These are phyloP conservation scores for Notothenia rossii DNA, from an alignment of 2,113 vertebrate genomes.

Conservation along the genomic window DNA sequence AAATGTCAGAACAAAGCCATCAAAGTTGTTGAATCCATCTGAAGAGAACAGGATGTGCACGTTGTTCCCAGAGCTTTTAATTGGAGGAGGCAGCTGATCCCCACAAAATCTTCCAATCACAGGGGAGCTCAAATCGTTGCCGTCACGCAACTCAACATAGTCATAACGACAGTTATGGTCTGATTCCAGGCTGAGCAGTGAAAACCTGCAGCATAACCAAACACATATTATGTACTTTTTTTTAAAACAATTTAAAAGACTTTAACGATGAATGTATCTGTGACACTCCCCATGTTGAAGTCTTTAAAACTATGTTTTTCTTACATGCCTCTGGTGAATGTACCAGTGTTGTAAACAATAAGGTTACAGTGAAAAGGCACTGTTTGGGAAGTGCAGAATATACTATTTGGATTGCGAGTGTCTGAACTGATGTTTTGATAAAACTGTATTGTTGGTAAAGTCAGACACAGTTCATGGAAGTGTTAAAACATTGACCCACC, in stretches of 20 bases:
- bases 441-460: too few species aligned
- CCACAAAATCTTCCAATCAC: slow-evolving; percentile 93
- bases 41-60: slow-evolving; percentile 91
- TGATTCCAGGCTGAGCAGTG: slow-evolving; percentile 90
- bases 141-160: slow-evolving; percentile 90
- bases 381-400: too few species aligned
- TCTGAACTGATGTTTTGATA: too few species aligned
- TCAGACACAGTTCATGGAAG: too few species aligned
- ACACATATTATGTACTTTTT: background rate
- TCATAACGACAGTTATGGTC: slow-evolving; percentile 93
- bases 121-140: slow-evolving; percentile 83
- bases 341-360: too few species aligned
- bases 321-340: too few species aligned
- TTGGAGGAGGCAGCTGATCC: slow-evolving; percentile 86
- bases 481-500: slow-evolving; percentile 70
- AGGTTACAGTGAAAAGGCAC: too few species aligned
- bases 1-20: slow-evolving; percentile 91
- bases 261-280: too few species aligned
- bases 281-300: too few species aligned
- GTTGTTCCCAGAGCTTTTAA: slow-evolving; percentile 84
- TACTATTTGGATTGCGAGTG: too few species aligned
- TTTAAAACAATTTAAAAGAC: background rate
- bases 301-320: too few species aligned
- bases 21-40: slow-evolving; percentile 92
- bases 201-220: slow-evolving; percentile 82